Percentiles rank a stretch among this genome's conserved stretches.
Evolutionary conservation across 2,113 vertebrate species (phyloP).

Genomic region (Motacilla alba): DNA sequence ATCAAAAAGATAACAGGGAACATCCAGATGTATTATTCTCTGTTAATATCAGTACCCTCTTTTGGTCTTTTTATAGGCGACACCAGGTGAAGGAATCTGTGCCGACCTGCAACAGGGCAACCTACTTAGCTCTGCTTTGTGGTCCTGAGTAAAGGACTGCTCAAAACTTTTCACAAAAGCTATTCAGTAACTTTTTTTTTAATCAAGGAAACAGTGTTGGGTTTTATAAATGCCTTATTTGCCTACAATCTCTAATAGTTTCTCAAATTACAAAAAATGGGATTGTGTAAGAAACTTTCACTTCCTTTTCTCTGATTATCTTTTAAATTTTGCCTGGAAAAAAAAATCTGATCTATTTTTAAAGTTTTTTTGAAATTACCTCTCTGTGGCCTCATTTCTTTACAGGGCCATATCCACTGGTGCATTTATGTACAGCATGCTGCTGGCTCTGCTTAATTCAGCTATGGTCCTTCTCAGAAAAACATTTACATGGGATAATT

Average conservation of each 20-base stretch:
- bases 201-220: not conserved
- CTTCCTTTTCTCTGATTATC: not conserved
- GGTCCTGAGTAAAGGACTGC: not conserved
- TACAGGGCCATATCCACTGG: not conserved
- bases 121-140: conserved; percentile 58
- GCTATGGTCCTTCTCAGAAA: not conserved
- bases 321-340: not conserved
- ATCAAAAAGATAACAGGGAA: conserved; percentile 20
- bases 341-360: not conserved
- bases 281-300: not conserved
- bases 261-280: not conserved
- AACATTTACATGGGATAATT: not conserved
- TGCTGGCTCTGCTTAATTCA: not conserved
- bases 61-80: conserved; percentile 18
- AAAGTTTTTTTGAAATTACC: not conserved
- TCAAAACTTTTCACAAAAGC: not conserved
- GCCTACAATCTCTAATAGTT: not conserved
- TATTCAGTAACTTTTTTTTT: not conserved
- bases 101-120: conserved; percentile 30
- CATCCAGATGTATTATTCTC: not conserved
- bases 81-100: conserved; percentile 26
- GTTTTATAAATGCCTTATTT: not conserved
- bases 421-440: not conserved
- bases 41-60: not conserved
- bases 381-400: not conserved